phyloP scores from a whole-genome alignment of 1,140 invertebrate species.

The Tetramorium simillimum region DNA sequence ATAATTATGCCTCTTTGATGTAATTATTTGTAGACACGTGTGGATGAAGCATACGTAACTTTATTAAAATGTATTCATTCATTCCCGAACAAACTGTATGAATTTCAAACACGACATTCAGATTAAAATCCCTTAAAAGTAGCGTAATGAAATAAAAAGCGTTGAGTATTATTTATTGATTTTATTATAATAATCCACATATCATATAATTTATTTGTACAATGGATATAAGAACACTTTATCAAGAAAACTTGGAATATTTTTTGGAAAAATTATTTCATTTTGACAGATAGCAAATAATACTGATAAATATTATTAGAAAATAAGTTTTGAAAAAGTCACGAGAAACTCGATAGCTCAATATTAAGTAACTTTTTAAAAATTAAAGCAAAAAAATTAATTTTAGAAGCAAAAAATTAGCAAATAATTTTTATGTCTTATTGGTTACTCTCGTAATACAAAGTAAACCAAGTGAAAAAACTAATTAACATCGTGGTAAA shows the following conservation, averaged over 20 bases:
- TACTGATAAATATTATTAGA: background rate
- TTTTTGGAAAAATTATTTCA: background rate
- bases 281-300: conserved; percentile 4
- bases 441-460: no score
- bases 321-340: background rate
- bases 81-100: background rate
- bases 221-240: background rate
- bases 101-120: background rate
- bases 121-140: background rate
- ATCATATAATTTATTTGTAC: background rate
- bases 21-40: conserved; percentile 55
- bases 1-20: conserved; percentile 54
- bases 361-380: no score
- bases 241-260: background rate
- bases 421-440: no score
- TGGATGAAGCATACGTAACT: background rate
- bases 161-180: background rate
- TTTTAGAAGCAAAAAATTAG: no score
- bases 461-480: no score
- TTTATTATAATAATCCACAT: background rate
- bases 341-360: no score
- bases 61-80: background rate
- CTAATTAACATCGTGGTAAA: no score
- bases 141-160: background rate
- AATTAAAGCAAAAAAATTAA: no score